Conservation (phyloP, 1,140 invertebrate species). For the Papilio xuthus region DNA sequence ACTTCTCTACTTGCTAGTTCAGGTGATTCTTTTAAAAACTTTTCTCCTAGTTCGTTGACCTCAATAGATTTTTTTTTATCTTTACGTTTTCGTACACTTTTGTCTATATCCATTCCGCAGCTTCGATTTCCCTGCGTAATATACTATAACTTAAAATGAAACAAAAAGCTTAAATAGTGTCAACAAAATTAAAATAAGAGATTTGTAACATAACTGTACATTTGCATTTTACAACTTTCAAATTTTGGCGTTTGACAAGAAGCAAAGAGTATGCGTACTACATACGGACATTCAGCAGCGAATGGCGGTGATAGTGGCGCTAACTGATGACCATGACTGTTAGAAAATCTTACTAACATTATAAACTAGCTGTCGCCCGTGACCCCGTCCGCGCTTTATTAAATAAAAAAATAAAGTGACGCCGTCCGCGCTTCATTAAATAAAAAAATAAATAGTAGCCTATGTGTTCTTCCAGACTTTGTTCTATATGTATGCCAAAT, state of each 20-base stretch:
- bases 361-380: too few species aligned
- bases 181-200: constrained; percentile 5
- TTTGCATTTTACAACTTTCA: constrained; percentile 18
- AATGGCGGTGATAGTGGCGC: too few species aligned
- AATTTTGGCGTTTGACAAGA: constrained; percentile 9
- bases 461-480: too few species aligned
- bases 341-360: too few species aligned
- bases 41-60: constrained; percentile 58
- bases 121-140: background rate
- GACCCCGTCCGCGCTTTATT: too few species aligned
- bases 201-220: constrained; percentile 18
- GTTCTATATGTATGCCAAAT: too few species aligned
- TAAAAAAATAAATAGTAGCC: too few species aligned
- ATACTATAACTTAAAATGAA: constrained; percentile 1
- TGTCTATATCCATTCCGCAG: constrained; percentile 46
- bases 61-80: constrained; percentile 57
- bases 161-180: constrained; percentile 19
- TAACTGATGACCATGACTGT: too few species aligned
- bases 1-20: constrained; percentile 50
- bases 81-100: constrained; percentile 51
- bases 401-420: too few species aligned
- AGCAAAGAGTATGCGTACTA: background rate
- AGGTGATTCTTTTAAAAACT: constrained; percentile 47
- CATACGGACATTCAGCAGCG: background rate
- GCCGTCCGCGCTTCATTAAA: too few species aligned